Evolutionary conservation across 2,888 invertebrate genomes (phyloP), one percentile per base, ranked within the genome.

Genomic region (Caenorhabditis drosophilae): DNA sequence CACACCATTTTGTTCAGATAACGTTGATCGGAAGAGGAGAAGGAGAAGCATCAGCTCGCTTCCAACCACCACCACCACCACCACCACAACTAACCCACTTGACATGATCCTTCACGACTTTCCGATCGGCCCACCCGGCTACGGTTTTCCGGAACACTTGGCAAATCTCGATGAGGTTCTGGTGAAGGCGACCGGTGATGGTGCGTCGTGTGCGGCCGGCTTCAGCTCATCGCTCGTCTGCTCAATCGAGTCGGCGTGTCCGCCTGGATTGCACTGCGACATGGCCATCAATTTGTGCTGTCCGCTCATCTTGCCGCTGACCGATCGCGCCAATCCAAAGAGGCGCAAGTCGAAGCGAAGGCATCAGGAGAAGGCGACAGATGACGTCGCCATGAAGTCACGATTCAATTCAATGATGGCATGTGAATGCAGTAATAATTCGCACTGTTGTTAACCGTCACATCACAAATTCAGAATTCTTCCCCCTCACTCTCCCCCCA

Each of bases 251-350:
- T 46, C 64, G 12, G 22, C 20, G 16, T 82, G 82, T 45, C 82
- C 82, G 7, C 73, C 70, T 31, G 82, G 81, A 12, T 68, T 79
- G 40, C 76, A 74, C 59, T 82, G 82, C 48, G 79, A 80, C 47
- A 46, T 55, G 2, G 58, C 59, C 12, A 61, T 74, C 49, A 58
- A 67, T 42, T 60, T 74, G 15, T 82, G 82, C 59, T 82, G 82
- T 59, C 81, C 81, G 22, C 63, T 81, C 42, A 62, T 80, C 26
- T 67, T 80, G 22, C 79, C 80, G 26, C 68, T 80, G 15, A 73
- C 68, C 34, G 75, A 76, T 47, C 59, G 71, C 20, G 57, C 60
- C 16, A 73, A 70, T 51, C 70, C 70, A 22, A 61, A 56, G 35
- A 59, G 56, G 35, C 18, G 51, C 31, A 57, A 47, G 42, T 42